phyloP scores from a whole-genome alignment of 2,797 vertebrate genomes.

The Bradypodion ventrale region DNA sequence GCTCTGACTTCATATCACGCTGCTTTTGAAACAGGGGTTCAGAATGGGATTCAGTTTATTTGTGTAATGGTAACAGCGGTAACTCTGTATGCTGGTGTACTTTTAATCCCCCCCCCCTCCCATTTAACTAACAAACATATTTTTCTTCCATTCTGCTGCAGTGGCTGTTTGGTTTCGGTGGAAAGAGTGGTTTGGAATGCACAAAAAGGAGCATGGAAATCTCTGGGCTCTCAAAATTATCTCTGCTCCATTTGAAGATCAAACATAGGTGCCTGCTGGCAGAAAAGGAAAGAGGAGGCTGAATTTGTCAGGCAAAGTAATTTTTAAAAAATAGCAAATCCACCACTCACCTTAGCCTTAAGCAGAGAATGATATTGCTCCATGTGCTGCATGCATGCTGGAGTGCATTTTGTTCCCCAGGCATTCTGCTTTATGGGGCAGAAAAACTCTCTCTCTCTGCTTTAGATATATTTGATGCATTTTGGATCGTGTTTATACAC shows the following conservation, averaged over 20 bases:
- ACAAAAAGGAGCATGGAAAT: not conserved
- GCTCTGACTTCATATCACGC: not conserved
- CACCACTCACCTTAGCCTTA: not conserved
- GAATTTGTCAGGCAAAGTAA: not conserved
- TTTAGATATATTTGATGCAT: not conserved
- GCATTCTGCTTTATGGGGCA: not conserved
- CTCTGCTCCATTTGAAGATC: slow-evolving; percentile 41
- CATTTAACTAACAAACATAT: slow-evolving; percentile 7
- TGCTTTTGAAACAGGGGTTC: not conserved
- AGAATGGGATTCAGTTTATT: slow-evolving; percentile 11
- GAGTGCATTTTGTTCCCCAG: not conserved
- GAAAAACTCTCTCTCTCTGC: not conserved
- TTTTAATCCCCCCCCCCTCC: not conserved
- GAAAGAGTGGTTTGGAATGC: slow-evolving; percentile 13
- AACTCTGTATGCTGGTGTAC: not conserved
- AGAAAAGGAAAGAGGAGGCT: not conserved
- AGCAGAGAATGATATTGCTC: not conserved
- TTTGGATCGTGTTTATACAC: not conserved
- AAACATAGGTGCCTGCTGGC: not conserved
- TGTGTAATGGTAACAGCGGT: not conserved
- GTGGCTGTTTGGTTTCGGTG: not conserved
- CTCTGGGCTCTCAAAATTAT: slow-evolving; percentile 2
- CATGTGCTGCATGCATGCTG: not conserved
- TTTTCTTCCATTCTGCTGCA: slow-evolving; percentile 11
- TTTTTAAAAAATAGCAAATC: not conserved